Evolutionary conservation across 2,888 invertebrate species (phyloP), one percentile per base, ranked within the genome.

Genomic region (Malacosoma neustria): DNA sequence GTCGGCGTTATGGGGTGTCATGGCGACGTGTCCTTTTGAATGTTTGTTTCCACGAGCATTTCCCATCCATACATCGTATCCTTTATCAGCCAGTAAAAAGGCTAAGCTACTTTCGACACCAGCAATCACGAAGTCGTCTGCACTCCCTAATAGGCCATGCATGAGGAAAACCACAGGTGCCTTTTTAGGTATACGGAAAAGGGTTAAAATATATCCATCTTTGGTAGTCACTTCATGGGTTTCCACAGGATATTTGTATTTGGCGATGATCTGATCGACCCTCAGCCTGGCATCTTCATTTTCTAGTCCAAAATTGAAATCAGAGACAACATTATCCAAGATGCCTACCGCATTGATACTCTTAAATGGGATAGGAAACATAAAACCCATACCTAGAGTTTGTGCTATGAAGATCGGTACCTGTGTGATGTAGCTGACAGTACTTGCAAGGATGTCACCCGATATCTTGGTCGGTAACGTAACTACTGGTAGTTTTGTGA

Each of bases 1-100:
- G n/a, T 65, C 54, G 1, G 65, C 49, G 4, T 87, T 70, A 0
- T 54, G 55, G 0, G 85, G 66, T 1, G 68, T 47, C 58, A 76
- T 43, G 0, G 61, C 54, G 1, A 57, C 49, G 57, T 93, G 93
- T 4, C 62, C 70, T 7, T 86, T 73, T 1, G 89, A 88, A 61
- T 91, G 90, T n/a, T 86, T 87, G 57, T 90, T 93, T 3, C 95
- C 95, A 1, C 95, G 87, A 3, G 89, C 88, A 63, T 95, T 95
- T 0, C 92, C 91, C 67, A 95, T 66, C 95, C 95, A 96, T 0
- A 92, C 91, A 48, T 92, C 92, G 51, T 89, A 92, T 3, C 91
- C 91, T 35, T 84, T 71, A 31, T 89, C 86, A 0, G 90, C 87
- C 1, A 92, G 61, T 1, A 87, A 52, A 45, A 81, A 89, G 1